phyloP scores from a whole-genome alignment of 2,888 invertebrate genomes.

The Phortica magna region DNA sequence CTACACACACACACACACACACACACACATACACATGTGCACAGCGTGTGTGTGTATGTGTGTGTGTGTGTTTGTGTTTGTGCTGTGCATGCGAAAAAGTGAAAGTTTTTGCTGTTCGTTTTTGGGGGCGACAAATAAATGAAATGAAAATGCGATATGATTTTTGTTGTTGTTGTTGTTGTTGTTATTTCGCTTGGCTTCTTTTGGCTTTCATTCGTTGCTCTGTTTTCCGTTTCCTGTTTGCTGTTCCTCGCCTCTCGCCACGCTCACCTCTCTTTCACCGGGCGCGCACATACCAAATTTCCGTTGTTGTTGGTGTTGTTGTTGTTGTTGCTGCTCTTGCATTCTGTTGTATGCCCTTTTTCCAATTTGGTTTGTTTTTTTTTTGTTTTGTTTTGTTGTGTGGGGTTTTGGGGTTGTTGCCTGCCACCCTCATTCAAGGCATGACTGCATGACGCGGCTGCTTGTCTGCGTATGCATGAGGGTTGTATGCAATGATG shows the following conservation, averaged over 20 bases:
- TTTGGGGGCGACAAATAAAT: conserved; percentile 46
- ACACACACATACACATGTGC: background rate
- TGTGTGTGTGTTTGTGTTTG: background rate
- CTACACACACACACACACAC: background rate
- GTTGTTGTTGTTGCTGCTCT: conserved; percentile 11
- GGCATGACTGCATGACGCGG: no score
- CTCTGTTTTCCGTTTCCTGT: no score
- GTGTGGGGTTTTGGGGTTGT: conserved; percentile 3
- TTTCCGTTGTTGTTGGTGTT: background rate
- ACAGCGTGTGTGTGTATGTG: background rate
- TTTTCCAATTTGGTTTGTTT: background rate
- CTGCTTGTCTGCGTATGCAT: conserved; percentile 1
- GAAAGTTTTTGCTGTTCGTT: conserved; percentile 68
- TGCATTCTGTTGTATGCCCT: conserved; percentile 5
- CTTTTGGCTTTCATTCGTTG: background rate
- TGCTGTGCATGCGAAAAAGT: conserved; percentile 40
- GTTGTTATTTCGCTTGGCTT: background rate
- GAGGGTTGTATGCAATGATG: conserved; percentile 20
- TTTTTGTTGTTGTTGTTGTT: no score
- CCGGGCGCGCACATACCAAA: no score
- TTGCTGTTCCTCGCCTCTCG: no score
- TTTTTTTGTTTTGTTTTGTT: background rate
- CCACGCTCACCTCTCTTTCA: no score
- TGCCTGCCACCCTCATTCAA: conserved; percentile 21
- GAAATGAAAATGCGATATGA: background rate